Conservation (phyloP, 2,888 invertebrate genomes). For the Sesia bembeciformis region DNA sequence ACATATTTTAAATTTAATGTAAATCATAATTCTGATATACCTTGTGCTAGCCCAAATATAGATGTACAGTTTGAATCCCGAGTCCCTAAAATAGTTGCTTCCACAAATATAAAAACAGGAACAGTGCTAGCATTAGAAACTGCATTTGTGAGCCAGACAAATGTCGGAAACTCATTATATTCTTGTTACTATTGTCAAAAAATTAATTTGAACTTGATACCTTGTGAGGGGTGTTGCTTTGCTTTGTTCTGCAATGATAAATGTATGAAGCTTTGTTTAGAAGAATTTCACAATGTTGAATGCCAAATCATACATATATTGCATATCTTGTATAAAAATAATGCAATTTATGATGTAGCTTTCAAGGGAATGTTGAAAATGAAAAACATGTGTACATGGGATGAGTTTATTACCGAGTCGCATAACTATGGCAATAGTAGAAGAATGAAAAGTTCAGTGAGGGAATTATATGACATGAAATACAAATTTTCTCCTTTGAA, state of each 20-base stretch:
- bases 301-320: conserved; percentile 8
- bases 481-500: conserved; percentile 13
- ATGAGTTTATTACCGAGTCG: background rate
- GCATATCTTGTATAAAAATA: background rate
- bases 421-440: conserved; percentile 9
- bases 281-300: conserved; percentile 11
- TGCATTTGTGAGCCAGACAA: conserved; percentile 2
- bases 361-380: background rate
- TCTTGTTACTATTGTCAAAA: conserved; percentile 10
- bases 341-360: background rate
- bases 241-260: conserved; percentile 9
- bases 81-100: conserved; percentile 2
- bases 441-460: conserved; percentile 8
- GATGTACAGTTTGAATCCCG: conserved; percentile 1
- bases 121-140: conserved; percentile 5
- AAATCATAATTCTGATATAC: conserved; percentile 4
- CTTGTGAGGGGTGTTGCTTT: conserved; percentile 10
- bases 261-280: conserved; percentile 7
- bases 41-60: conserved; percentile 4
- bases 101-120: conserved; percentile 4
- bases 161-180: background rate
- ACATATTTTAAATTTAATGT: conserved; percentile 5
- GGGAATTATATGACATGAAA: conserved; percentile 13
- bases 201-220: conserved; percentile 9
- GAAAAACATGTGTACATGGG: background rate